Evolutionary conservation across 2,888 invertebrate species (phyloP), one percentile per base, ranked within the genome.

Genomic region (Hemaris fuciformis): DNA sequence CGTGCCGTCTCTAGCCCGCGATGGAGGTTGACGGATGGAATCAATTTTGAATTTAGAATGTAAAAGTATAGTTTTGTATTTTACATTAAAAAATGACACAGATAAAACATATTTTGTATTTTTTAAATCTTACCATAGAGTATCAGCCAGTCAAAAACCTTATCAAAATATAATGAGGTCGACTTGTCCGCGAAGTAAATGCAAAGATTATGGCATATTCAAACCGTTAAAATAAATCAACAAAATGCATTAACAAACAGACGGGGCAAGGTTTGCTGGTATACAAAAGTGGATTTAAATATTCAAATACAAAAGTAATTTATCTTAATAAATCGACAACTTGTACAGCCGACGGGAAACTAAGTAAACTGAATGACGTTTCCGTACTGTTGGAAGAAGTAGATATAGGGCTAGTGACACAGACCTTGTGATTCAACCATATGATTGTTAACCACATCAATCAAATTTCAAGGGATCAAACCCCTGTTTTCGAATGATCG

Each of bases 31-130:
- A 59, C 53, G 61, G 64, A 61, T 61, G 59, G 46, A 64, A 61
- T 64, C 59, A 64, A 64, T 64, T 61, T 64, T 56, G 53, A 45
- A 61, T 64, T 53, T 31, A 53, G 53, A 53, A 45, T 43, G 57
- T 34, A 57, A 45, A 45, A 59, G 38, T 23, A 46, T 48, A 38
- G 3, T 48, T 46, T 46, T 18, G 41, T 15, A 23, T 10, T 23
- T 20, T 8, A 10, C n/a, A n/a, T n/a, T n/a, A 25, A 53, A 20
- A 56, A 56, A 38, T 53, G 48, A 15, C 48, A 53, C 27, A 53
- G 27, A 53, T 53, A 53, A 53, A 25, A 31, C 18, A 31, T 53
- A 25, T 15, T 53, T 8, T 27, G 3, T 27, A 15, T 34, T 57
- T 57, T 22, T 22, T 41, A 8, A 5, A 20, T 10, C 15, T 15